A percentile compares a stretch with the other conserved stretches of the same genome.
Evolutionary conservation across 2,888 invertebrate species (phyloP).

Genomic region (Troglohyphantes excavatus): DNA sequence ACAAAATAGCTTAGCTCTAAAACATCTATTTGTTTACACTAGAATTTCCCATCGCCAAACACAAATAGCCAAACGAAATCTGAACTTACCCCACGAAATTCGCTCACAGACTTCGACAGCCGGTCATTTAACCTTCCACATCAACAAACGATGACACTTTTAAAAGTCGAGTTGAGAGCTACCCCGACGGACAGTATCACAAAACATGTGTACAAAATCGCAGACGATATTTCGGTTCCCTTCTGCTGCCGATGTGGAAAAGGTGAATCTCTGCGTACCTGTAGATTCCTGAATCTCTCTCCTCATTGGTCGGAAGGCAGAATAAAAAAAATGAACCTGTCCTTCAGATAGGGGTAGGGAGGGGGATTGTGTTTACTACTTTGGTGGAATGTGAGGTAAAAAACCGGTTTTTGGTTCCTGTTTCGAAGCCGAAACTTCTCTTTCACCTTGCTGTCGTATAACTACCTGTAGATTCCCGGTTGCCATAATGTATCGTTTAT

Average conservation of each 20-base stretch:
- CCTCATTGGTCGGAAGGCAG: slow-evolving; percentile 53
- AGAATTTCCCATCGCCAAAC: too few species aligned
- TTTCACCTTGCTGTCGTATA: slow-evolving; percentile 50
- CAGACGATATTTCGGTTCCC: slow-evolving; percentile 34
- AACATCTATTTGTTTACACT: too few species aligned
- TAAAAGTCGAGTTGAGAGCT: neutral
- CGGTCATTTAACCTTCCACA: neutral
- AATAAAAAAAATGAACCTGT: slow-evolving; percentile 60
- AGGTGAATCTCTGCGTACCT: slow-evolving; percentile 49
- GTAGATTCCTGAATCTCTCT: slow-evolving; percentile 40
- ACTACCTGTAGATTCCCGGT: slow-evolving; percentile 40
- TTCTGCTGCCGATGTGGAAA: slow-evolving; percentile 31
- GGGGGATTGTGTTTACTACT: slow-evolving; percentile 74
- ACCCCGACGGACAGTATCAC: neutral
- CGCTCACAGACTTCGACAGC: neutral
- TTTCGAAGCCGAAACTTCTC: slow-evolving; percentile 48
- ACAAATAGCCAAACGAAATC: neutral
- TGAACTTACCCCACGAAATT: slow-evolving; percentile 2
- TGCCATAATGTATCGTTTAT: neutral
- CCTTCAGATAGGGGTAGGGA: slow-evolving; percentile 54
- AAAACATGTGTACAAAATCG: neutral
- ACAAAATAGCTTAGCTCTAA: too few species aligned
- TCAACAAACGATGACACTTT: neutral
- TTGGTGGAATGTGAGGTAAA: slow-evolving; percentile 46
- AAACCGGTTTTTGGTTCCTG: slow-evolving; percentile 77